Evolutionary conservation across 2,888 invertebrate genomes (phyloP), one percentile per base, ranked within the genome.

Genomic region (Ecliptopera silaceata): DNA sequence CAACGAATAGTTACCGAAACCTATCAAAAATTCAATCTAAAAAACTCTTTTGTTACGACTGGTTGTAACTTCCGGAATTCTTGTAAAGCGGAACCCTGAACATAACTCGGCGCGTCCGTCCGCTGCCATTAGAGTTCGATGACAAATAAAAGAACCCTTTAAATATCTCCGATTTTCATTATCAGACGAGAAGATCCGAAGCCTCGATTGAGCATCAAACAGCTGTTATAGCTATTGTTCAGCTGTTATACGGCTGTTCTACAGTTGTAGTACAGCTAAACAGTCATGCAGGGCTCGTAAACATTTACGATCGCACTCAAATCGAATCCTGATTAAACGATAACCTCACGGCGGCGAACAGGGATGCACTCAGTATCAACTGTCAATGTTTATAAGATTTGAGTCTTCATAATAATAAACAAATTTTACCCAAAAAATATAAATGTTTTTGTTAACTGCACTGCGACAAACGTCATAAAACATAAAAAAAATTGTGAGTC

Each of bases 261-360:
- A 53, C 49, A 43, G 39, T 48, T 15, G 17, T 44, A 48, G 49
- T 53, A 59, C 62, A 51, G 32, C 59, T 61, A 63, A 69, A 66
- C 65, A 63, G 63, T 66, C 61, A 61, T 64, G 65, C 65, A 62
- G 60, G 62, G 64, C 47, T 56, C 65, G 64, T 70, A 69, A 73
- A 71, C 66, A 68, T 71, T 73, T 71, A 73, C 63, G 66, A 62
- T 53, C 53, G 57, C 59, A 63, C 64, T 66, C 62, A 60, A 65
- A 70, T 64, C 53, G 68, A 66, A 70, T 66, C 63, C 63, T 60
- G 66, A 70, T 71, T 70, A 70, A 68, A 63, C 66, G 63, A 65
- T 61, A 61, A 61, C 60, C 51, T 63, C 22, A 22, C 39, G 48
- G 48, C 38, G 31, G 29, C 1, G 3, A n/a, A 10, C 48, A 31